Conservation (phyloP, 2,113 vertebrate genomes). For the Apodemus speciosus region DNA sequence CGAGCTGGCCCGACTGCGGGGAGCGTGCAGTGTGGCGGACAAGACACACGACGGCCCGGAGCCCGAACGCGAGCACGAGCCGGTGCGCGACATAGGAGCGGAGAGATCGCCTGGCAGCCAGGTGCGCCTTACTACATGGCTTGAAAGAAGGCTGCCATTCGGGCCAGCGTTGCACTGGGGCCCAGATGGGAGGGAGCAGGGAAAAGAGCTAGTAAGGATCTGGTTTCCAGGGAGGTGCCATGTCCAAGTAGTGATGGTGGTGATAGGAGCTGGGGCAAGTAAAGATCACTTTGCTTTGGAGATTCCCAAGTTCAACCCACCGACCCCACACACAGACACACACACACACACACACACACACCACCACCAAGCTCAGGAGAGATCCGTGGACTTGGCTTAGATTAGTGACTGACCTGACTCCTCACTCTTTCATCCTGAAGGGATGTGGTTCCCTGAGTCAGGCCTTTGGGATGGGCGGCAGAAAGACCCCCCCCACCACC, state of each 20-base stretch:
- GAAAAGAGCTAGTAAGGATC: not conserved
- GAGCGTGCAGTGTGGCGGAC: slow-evolving; percentile 24
- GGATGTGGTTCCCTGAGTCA: not conserved
- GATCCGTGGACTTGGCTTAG: not conserved
- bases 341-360: too few species aligned
- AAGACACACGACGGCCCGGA: slow-evolving; percentile 71
- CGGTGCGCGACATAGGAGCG: slow-evolving; percentile 90
- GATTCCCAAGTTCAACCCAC: not conserved
- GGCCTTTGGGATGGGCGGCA: not conserved
- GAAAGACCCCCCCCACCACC: not conserved
- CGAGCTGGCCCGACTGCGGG: slow-evolving; percentile 81
- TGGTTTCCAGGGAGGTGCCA: not conserved
- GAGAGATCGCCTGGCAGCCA: slow-evolving; percentile 83
- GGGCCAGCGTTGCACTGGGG: too few species aligned
- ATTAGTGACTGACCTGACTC: not conserved
- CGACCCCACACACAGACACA: not conserved
- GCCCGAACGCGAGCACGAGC: slow-evolving; percentile 88
- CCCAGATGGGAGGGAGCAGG: accelerated
- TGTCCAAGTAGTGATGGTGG: too few species aligned
- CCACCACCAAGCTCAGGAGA: not conserved
- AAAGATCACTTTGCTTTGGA: not conserved
- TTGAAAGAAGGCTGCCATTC: accelerated
- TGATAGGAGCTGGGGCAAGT: too few species aligned
- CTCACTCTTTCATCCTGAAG: not conserved
- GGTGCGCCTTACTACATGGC: slow-evolving; percentile 39